phyloP scores from a whole-genome alignment of 2,888 invertebrate species.

The Ormyrus rosae region DNA sequence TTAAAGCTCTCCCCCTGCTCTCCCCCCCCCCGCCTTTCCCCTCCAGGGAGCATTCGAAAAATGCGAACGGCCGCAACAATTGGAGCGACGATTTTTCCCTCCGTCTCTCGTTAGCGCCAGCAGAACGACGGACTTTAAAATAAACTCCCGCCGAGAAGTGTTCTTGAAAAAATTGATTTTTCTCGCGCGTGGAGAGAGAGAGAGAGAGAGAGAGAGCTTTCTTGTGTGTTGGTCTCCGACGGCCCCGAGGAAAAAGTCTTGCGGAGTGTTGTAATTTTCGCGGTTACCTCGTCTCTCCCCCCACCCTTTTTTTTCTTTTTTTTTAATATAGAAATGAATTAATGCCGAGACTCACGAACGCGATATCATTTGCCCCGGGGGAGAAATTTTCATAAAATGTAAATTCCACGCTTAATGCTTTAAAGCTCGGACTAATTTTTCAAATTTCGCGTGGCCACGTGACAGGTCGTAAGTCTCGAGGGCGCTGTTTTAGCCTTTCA shows the following conservation, averaged over 20 bases:
- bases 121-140: too few species aligned
- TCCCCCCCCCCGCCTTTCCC: too few species aligned
- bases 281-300: not conserved
- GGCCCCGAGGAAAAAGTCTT: not conserved
- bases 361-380: too few species aligned
- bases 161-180: constrained; percentile 53
- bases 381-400: not conserved
- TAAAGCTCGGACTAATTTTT: not conserved
- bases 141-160: not conserved
- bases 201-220: too few species aligned
- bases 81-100: too few species aligned
- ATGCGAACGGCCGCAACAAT: too few species aligned
- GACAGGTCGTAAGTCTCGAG: too few species aligned
- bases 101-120: too few species aligned
- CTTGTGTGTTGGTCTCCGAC: not conserved
- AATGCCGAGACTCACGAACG: not conserved
- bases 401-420: not conserved
- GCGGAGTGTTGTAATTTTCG: constrained; percentile 9
- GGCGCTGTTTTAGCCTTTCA: too few species aligned
- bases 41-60: too few species aligned
- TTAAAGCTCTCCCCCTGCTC: not conserved
- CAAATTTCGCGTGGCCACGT: not conserved
- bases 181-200: not conserved
- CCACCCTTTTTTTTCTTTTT: not conserved
- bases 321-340: not conserved